Evolutionary conservation across 2,888 invertebrate species (phyloP).

Genomic region (Xestia ashworthii): DNA sequence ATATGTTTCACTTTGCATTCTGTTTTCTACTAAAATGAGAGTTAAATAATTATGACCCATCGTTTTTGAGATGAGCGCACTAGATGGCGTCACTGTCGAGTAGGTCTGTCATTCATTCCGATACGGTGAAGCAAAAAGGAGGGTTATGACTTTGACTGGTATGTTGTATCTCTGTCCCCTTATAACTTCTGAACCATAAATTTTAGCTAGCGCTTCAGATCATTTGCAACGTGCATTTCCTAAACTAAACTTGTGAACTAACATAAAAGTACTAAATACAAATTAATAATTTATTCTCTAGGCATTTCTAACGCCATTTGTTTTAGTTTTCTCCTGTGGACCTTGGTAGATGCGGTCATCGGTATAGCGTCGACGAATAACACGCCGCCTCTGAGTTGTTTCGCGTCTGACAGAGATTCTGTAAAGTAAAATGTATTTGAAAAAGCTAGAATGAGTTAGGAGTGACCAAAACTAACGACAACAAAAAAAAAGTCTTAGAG

Average conservation of each 20-base stretch:
- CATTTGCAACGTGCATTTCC: conserved; percentile 6
- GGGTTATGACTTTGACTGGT: too few relatives aligned
- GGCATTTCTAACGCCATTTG: conserved; percentile 64
- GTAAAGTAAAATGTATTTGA: conserved; percentile 39
- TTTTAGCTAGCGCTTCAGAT: too few relatives aligned
- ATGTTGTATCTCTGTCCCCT: too few relatives aligned
- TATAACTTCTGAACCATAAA: too few relatives aligned
- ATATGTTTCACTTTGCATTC: not conserved
- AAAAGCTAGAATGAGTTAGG: not conserved
- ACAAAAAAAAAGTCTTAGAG: too few relatives aligned
- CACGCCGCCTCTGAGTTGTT: conserved; percentile 81
- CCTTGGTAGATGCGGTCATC: conserved; percentile 76
- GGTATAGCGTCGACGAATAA: conserved; percentile 77
- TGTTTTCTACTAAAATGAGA: not conserved
- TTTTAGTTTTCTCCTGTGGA: conserved; percentile 72
- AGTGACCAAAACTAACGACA: too few relatives aligned
- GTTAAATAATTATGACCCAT: not conserved
- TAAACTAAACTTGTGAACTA: conserved; percentile 22
- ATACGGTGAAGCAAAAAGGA: too few relatives aligned
- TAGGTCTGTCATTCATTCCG: too few relatives aligned
- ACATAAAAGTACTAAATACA: not conserved
- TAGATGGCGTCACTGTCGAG: too few relatives aligned
- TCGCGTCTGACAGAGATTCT: conserved; percentile 78
- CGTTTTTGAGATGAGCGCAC: too few relatives aligned
- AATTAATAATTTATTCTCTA: conserved; percentile 36